Evolutionary conservation across 1,140 invertebrate species (phyloP), one percentile per base, ranked within the genome.

Genomic region (Drosophila melanica): DNA sequence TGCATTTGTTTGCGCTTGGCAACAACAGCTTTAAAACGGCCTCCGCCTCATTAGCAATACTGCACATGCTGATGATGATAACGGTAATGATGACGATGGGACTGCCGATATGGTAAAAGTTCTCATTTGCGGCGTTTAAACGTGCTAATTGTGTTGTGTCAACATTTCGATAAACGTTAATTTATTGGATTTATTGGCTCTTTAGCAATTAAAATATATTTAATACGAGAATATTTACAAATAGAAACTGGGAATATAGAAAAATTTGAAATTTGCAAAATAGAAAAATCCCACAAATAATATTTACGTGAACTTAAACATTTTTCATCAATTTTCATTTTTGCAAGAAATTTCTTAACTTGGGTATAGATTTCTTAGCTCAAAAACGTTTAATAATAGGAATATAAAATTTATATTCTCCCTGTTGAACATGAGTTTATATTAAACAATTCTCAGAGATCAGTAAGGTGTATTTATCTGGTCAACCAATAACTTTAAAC

Each of bases 131-230:
- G 9, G n/a, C 55, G 35, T 10, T 20, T 54, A 18, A 18, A 69
- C 55, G 53, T 69, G 55, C 70, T 53, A 71, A 68, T 78, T 77
- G 53, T 45, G 39, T 37, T 58, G 37, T 27, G 45, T 30, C 39
- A 59, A 59, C 30, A 18, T 37, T 30, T 62, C 53, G 76, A 82
- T 82, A 82, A 76, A 51, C 67, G 54, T 18, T 68, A 79, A 81
- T 77, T 77, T 76, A 84, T 84, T 45, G 64, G 35, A 35, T 57
- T 57, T 27, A 65, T 51, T 42, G 8, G 20, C 27, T 33, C 35
- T 23, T 4, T 27, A 27, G 23, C 8, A 48, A 65, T 14, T 41
- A 12, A 41, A 41, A 41, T 9, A 35, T 35, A 35, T 27, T 27
- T 3, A 35, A 10, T 10, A 14, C 5, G 5, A 12, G 4, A 41